Conservation (phyloP, 2,113 vertebrate species). For the Lonchura striata region DNA sequence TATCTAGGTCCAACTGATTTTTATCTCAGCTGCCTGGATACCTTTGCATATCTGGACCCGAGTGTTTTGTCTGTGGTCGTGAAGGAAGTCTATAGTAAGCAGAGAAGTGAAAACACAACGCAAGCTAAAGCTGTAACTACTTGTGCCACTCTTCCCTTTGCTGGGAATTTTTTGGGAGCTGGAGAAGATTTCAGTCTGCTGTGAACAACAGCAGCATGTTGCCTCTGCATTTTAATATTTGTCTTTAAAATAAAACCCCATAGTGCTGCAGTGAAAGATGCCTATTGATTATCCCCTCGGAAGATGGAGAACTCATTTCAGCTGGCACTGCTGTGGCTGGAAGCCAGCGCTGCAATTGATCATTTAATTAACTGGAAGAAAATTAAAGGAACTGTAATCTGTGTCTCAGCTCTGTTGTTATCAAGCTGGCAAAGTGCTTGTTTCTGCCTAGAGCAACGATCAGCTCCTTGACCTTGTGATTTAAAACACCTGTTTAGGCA, state of each 20-base stretch:
- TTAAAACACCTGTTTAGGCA: background rate
- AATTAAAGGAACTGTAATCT: conserved; percentile 58
- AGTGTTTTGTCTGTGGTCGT: conserved; percentile 29
- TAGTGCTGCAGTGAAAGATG: background rate
- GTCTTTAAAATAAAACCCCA: background rate
- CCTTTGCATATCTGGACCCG: background rate
- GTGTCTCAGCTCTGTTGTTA: conserved; percentile 40
- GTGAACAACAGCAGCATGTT: background rate
- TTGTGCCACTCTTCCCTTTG: background rate
- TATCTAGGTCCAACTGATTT: background rate
- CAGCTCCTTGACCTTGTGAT: background rate
- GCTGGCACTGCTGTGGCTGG: background rate
- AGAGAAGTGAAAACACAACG: background rate
- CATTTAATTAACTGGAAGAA: conserved; percentile 62
- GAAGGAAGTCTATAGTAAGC: conserved; percentile 18
- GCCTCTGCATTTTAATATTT: background rate
- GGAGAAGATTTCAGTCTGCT: background rate
- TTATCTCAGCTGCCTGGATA: conserved; percentile 13
- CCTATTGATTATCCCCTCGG: conserved; percentile 4
- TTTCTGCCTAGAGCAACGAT: background rate
- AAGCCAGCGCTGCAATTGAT: conserved; percentile 33
- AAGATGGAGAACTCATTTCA: background rate
- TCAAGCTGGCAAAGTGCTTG: conserved; percentile 17
- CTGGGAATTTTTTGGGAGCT: background rate
- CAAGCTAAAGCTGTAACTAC: background rate